Percentiles rank a stretch among this genome's conserved stretches.
These are phyloP conservation scores for Drosophila guanche DNA, from an alignment of 1,140 invertebrate genomes.

Conservation along the genomic window DNA sequence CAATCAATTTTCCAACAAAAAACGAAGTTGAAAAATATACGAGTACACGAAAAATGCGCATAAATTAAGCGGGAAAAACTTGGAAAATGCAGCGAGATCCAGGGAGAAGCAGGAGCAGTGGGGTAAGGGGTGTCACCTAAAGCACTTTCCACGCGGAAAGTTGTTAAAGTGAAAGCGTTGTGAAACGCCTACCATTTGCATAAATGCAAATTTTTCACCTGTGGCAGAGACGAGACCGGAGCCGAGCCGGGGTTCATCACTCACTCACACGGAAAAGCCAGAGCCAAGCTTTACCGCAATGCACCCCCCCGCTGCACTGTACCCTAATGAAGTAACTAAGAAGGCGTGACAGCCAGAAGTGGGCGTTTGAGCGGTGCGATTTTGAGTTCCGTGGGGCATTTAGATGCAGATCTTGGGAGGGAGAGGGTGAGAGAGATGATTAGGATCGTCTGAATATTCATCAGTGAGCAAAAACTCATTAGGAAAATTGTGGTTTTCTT, in stretches of 20 bases:
- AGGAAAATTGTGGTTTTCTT: too few species aligned
- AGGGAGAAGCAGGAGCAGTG: neutral
- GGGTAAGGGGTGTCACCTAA: constrained; percentile 6
- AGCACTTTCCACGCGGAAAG: constrained; percentile 46
- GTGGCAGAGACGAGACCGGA: neutral
- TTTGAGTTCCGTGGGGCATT: constrained; percentile 10
- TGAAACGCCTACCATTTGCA: constrained; percentile 52
- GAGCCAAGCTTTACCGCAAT: too few species aligned
- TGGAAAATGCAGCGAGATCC: constrained; percentile 38
- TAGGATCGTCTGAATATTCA: too few species aligned
- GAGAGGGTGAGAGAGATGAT: neutral
- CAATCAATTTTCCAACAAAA: constrained; percentile 54
- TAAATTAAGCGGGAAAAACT: constrained; percentile 66
- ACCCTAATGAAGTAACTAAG: constrained; percentile 69
- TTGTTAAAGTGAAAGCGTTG: constrained; percentile 58
- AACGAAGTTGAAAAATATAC: neutral
- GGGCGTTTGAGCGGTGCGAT: constrained; percentile 1
- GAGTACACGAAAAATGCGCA: constrained; percentile 65
- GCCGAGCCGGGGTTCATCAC: constrained; percentile 37
- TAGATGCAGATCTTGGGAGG: neutral
- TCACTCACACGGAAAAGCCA: constrained; percentile 1
- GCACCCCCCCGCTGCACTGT: constrained; percentile 14
- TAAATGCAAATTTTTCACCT: constrained; percentile 63
- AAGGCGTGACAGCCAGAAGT: constrained; percentile 30
- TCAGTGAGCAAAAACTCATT: too few species aligned